Base-by-base conservation (phyloP, 2,113 vertebrate genomes). In the Corythornis cristatus region DNA sequence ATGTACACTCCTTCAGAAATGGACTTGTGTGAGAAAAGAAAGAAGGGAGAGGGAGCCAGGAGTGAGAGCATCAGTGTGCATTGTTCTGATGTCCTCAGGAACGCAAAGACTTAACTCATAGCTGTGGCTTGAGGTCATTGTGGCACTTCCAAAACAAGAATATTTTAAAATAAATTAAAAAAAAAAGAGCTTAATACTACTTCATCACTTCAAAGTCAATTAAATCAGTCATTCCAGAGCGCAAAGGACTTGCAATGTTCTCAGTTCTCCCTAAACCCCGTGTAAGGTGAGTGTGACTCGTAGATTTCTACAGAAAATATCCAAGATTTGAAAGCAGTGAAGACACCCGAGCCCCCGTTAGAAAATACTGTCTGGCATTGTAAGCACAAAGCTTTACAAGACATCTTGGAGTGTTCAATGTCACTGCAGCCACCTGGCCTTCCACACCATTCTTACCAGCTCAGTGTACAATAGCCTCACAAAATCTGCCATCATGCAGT, bases 371-470 rank as follows among this genome's bases (percentile, higher is more conserved):
- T 25, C 58, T 79, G 50, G 37, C 21, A 14, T 83, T 89, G 50
- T 83, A 81, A 70, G 20, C 37, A 50, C 23, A 35, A 73, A 45
- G 50, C 71, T 95, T 92, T 67, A 67, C 26, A 48, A 37, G 29
- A 37, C 9, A 60, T 45, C 45, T 74, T 72, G 0, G 0, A 73
- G 62, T 2, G 1, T 17, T 40, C 8, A 1, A 7, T 0, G 2
- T 17, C 0, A 0, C 26, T 0, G 0, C n/a, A 75, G 35, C 40
- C 13, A 2, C 37, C 15, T 1, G 1, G 46, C 33, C 71, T 89
- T 70, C 62, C 43, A 37, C 21, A 56, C 11, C 1, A 2, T 33
- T 87, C 81, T 82, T 65, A 86, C 35, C 26, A 86, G 65, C 21
- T 83, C 58, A 26, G 28, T 3, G 23, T 61, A 82, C 12, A 9